Conservation (phyloP, 2,797 vertebrate genomes). For the Xyrichtys novacula region DNA sequence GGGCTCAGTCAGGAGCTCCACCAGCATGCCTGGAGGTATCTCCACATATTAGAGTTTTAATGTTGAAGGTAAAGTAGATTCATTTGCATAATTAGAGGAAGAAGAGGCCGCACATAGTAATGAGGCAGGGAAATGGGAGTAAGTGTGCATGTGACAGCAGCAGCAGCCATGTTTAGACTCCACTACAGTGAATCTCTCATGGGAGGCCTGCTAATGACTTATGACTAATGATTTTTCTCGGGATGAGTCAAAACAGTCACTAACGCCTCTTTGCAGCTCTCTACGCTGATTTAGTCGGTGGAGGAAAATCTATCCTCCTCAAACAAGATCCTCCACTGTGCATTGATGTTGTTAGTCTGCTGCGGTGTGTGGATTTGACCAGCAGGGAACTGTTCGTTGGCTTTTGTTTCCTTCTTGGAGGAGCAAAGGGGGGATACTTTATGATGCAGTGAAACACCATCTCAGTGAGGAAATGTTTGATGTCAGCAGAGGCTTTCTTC, state of each 20-base stretch:
- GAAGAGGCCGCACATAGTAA: conserved; percentile 61
- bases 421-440: conserved; percentile 21
- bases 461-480: conserved; percentile 73
- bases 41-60: conserved; percentile 42
- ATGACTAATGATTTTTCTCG: conserved; percentile 57
- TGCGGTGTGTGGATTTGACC: conserved; percentile 15
- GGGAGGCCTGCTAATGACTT: conserved; percentile 66
- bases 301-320: conserved; percentile 36
- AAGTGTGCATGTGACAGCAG: conserved; percentile 63
- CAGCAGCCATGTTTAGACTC: conserved; percentile 64
- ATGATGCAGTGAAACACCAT: conserved; percentile 17
- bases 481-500: conserved; percentile 43
- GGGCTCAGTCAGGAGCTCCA: conserved; percentile 28
- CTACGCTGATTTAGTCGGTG: neutral
- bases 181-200: conserved; percentile 43
- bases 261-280: neutral
- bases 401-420: conserved; percentile 57
- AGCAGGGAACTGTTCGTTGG: conserved; percentile 57
- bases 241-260: conserved; percentile 56
- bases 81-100: conserved; percentile 69
- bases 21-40: conserved; percentile 45
- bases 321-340: conserved; percentile 35
- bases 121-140: conserved; percentile 63
- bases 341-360: conserved; percentile 29
- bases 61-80: conserved; percentile 59